Evolutionary conservation across 2,113 vertebrate species (phyloP).

Genomic region (Gymnarchus niloticus): DNA sequence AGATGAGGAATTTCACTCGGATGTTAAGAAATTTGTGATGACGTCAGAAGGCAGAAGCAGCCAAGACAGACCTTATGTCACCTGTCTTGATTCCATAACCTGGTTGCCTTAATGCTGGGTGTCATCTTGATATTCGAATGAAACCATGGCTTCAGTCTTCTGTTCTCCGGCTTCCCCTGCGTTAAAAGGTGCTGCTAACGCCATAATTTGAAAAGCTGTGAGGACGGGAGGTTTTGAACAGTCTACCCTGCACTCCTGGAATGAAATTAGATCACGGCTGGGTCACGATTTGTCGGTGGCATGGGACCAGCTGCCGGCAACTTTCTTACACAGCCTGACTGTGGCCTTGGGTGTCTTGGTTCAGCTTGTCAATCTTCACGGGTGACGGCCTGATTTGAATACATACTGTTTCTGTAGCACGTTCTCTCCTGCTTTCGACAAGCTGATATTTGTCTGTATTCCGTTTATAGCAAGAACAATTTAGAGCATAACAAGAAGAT

Average conservation of each 20-base stretch:
- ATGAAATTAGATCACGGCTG: conserved; percentile 12
- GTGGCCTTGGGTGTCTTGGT: neutral
- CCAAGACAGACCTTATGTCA: too few relatives aligned
- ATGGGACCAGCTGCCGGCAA: neutral
- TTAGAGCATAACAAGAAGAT: neutral
- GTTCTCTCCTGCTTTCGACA: neutral
- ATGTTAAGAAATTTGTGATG: too few relatives aligned
- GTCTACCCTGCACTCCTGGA: neutral
- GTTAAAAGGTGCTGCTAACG: neutral
- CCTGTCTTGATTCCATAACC: neutral
- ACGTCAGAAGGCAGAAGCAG: too few relatives aligned
- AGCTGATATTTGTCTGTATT: neutral
- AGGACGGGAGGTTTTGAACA: neutral
- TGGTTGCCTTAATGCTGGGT: neutral
- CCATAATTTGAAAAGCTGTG: neutral
- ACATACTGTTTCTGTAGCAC: neutral
- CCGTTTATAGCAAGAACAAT: neutral
- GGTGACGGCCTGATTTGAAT: neutral
- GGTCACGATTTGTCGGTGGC: conserved; percentile 2
- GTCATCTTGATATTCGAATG: neutral
- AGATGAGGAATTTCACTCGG: too few relatives aligned
- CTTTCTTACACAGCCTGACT: neutral
- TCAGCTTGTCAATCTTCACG: too few relatives aligned
- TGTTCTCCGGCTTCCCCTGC: neutral
- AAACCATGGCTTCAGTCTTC: neutral